These are phyloP conservation scores for Cheilosia vulpina DNA, from an alignment of 2,888 invertebrate species.

Conservation along the genomic window DNA sequence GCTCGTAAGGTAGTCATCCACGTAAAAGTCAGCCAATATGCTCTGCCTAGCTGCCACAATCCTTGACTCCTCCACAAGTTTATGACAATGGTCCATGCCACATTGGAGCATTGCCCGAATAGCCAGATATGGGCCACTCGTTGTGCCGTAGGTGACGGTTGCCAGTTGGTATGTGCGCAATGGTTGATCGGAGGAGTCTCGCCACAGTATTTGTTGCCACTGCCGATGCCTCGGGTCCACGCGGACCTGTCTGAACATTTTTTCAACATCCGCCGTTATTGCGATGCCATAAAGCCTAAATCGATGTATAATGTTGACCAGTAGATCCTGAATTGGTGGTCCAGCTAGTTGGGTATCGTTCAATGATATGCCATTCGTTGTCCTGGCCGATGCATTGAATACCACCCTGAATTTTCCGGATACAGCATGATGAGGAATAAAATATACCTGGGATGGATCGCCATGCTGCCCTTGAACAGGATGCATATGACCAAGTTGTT, in stretches of 20 bases:
- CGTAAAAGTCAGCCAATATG: not conserved
- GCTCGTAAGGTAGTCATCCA: not conserved
- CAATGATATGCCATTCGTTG: constrained; percentile 9
- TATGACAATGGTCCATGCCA: constrained; percentile 15
- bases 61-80: not conserved
- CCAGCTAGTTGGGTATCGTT: constrained; percentile 12
- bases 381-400: constrained; percentile 38
- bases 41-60: not conserved
- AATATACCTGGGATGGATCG: constrained; percentile 21
- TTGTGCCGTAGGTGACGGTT: too few species aligned
- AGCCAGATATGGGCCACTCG: constrained; percentile 7
- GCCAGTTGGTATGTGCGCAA: too few species aligned
- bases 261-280: constrained; percentile 13
- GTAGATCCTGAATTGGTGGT: constrained; percentile 4
- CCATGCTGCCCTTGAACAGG: not conserved
- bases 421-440: constrained; percentile 58
- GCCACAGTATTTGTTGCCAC: constrained; percentile 21
- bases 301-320: constrained; percentile 1
- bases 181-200: not conserved
- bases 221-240: constrained; percentile 6
- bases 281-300: constrained; percentile 10
- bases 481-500: constrained; percentile 16
- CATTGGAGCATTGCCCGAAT: constrained; percentile 13
- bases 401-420: constrained; percentile 55
- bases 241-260: constrained; percentile 13